A percentile compares a stretch with the other conserved stretches of the same genome.
Conservation (phyloP, 2,113 vertebrate genomes). For the Hucho hucho region DNA sequence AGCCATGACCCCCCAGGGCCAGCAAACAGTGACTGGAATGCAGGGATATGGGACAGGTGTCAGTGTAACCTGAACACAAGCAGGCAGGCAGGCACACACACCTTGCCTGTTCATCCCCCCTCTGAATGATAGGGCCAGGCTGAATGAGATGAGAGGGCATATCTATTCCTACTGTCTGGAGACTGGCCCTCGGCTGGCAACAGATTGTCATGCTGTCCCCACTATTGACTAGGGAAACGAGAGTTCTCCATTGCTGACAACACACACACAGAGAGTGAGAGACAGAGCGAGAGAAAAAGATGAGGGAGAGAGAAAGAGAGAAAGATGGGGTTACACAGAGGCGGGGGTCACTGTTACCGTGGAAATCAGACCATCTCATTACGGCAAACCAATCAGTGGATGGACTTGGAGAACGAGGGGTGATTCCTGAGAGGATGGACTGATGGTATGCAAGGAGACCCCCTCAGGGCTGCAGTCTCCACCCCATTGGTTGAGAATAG, state of each 20-base stretch:
- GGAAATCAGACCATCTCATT: slow-evolving; percentile 61
- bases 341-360: slow-evolving; percentile 60
- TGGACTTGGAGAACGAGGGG: slow-evolving; percentile 44
- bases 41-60: background rate
- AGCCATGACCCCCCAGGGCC: too few relatives aligned
- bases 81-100: slow-evolving; percentile 3
- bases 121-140: background rate
- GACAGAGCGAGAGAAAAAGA: background rate
- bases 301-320: slow-evolving; percentile 16
- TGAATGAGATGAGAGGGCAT: background rate
- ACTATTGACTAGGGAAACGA: background rate
- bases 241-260: background rate
- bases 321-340: slow-evolving; percentile 17
- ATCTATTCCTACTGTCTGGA: background rate
- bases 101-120: background rate
- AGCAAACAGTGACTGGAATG: background rate
- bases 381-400: slow-evolving; percentile 60
- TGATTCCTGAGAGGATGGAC: too few relatives aligned
- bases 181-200: background rate
- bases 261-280: slow-evolving; percentile 17
- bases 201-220: background rate
- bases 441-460: too few relatives aligned
- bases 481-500: too few relatives aligned
- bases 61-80: too few relatives aligned
- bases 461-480: too few relatives aligned